Conservation (phyloP, 2,888 invertebrate genomes). For the Serrognathus titanus region DNA sequence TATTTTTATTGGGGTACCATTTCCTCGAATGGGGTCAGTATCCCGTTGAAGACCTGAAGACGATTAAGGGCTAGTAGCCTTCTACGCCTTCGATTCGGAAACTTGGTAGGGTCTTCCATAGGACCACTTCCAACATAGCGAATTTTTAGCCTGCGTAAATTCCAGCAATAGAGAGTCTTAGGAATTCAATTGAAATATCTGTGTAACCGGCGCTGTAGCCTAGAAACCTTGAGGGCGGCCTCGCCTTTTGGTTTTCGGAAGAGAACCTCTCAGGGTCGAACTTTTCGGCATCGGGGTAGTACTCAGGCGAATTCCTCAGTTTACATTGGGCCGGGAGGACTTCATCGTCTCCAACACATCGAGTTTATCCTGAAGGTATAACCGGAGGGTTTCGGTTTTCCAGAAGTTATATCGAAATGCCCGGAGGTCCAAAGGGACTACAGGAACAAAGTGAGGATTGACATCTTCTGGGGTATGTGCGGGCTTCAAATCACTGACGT, state of each 20-base stretch:
- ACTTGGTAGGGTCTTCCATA: slow-evolving; percentile 22
- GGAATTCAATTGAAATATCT: slow-evolving; percentile 26
- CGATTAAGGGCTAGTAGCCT: neutral
- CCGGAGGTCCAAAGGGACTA: slow-evolving; percentile 9
- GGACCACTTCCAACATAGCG: slow-evolving; percentile 23
- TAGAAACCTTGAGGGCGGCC: slow-evolving; percentile 40
- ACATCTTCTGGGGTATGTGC: slow-evolving; percentile 8
- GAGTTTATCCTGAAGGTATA: too few relatives aligned
- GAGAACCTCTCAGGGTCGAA: slow-evolving; percentile 46
- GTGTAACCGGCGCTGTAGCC: slow-evolving; percentile 41
- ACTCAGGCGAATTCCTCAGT: slow-evolving; percentile 45
- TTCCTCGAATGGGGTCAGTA: neutral
- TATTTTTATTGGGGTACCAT: too few relatives aligned
- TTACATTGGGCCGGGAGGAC: slow-evolving; percentile 43
- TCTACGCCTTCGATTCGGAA: slow-evolving; percentile 16
- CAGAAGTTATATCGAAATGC: slow-evolving; percentile 5
- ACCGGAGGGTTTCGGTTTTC: too few relatives aligned
- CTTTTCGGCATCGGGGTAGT: slow-evolving; percentile 54
- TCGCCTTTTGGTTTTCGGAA: slow-evolving; percentile 32
- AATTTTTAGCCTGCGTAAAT: slow-evolving; percentile 25
- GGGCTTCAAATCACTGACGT: slow-evolving; percentile 16
- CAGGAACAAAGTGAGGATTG: slow-evolving; percentile 11
- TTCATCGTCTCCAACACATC: slow-evolving; percentile 22
- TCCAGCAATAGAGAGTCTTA: neutral
- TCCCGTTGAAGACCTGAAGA: slow-evolving; percentile 5